Base-by-base conservation (phyloP, 2,888 invertebrate species). In the Nymphalis c-album region DNA sequence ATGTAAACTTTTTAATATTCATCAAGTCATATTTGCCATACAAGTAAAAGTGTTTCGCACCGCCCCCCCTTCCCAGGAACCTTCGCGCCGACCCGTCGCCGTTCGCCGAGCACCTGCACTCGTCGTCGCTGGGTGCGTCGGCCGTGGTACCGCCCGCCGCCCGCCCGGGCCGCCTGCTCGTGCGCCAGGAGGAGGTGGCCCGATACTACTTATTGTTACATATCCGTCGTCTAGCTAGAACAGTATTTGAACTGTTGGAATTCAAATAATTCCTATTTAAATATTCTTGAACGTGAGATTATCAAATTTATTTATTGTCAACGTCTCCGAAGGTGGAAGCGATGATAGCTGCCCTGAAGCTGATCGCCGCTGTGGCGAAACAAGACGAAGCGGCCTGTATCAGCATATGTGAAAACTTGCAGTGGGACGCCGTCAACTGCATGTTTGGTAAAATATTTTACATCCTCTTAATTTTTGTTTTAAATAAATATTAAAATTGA, bases 321-420 rank as follows among this genome's bases (percentile, higher is more conserved):
- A 51, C 16, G 5, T 22, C 16, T 51, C 13, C 22, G 2, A 51
- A 91, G 90, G 95, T 98, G 63, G 96, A 97, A 74, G 98, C 98
- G 0, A 93, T 98, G 75, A 94, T 96, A 75, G 95, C 97, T 0
- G 98, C 98, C 0, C 87, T 98, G 60, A 92, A 94, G 65, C 93
- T 98, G 0, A 95, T 98, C 46, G 94, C 95, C 72, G 94, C 95
- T 2, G 96, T 98, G 22, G 96, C 97, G 0, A 94, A 94, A 1
- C 92, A 96, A 80, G 97, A 97, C 87, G 95, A 96, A 77, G 94
- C 95, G 76, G 96, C 97, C 0, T 93, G 97, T 66, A 92, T 96
- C 47, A 95, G 96, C 22, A 93, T 98, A 60, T 97, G 96, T 79
- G 98, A 98, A 81, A 97, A 97, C 84, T 94, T 97, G 46, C 96